These are phyloP conservation scores for Elmis aenea DNA, from an alignment of 2,888 invertebrate species.

Conservation along the genomic window DNA sequence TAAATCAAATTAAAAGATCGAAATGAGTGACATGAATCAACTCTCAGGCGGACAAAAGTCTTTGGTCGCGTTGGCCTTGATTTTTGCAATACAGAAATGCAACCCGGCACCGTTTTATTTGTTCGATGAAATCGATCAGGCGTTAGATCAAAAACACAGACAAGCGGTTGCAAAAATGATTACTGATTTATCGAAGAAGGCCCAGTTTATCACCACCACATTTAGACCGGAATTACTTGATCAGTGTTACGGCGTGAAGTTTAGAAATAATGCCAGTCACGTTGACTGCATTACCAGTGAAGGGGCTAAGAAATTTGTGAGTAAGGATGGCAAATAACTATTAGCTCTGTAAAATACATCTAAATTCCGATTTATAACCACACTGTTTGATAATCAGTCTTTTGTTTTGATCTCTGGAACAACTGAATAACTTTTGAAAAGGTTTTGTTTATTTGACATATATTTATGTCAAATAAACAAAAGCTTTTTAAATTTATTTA, in stretches of 20 bases:
- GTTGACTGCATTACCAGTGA: slow-evolving; percentile 95
- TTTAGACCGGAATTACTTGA: slow-evolving; percentile 95
- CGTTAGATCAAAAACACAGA: slow-evolving; percentile 93
- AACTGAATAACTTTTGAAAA: too few species aligned
- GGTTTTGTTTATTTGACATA: too few species aligned
- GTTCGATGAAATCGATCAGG: slow-evolving; percentile 99
- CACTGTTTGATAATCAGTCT: too few species aligned
- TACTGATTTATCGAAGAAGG: slow-evolving; percentile 87
- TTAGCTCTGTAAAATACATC: too few species aligned
- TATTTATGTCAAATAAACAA: too few species aligned
- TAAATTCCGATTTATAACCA: too few species aligned
- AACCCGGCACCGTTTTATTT: slow-evolving; percentile 99
- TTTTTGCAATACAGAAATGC: slow-evolving; percentile 99
- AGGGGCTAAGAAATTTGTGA: slow-evolving; percentile 96
- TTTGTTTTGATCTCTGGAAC: too few species aligned
- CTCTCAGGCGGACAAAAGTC: slow-evolving; percentile 99
- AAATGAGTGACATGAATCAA: slow-evolving; percentile 99
- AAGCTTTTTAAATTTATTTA: too few species aligned
- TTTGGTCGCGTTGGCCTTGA: slow-evolving; percentile 92
- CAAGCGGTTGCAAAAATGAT: slow-evolving; percentile 99
- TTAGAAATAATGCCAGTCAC: slow-evolving; percentile 89
- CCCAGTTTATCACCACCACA: slow-evolving; percentile 99
- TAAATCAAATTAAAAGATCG: too few species aligned
- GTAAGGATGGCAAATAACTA: slow-evolving; percentile 90
- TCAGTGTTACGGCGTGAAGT: slow-evolving; percentile 98